Evolutionary conservation across 2,888 invertebrate species (phyloP), one percentile per base, ranked within the genome.

Genomic region (Adela reaumurella): DNA sequence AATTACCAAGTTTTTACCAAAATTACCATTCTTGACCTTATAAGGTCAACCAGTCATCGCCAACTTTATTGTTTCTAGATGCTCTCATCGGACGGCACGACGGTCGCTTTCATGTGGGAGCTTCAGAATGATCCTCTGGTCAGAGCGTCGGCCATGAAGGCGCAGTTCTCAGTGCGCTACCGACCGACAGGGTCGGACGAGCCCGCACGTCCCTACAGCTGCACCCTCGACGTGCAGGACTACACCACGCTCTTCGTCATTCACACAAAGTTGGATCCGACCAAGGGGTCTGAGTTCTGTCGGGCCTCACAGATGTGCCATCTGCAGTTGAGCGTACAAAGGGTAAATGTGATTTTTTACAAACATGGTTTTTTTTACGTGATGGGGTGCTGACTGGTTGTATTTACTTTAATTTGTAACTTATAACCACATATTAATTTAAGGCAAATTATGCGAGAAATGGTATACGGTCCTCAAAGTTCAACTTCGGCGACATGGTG

Each of bases 301-400:
- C 86, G 94, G 49, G 90, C 93, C 43, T 93, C 94, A 52, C 89
- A 90, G 54, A 89, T 94, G 63, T 95, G 95, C 68, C 90, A 89
- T 68, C 76, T 92, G 59, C 87, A 88, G 64, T 71, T 92, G 50
- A 86, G 83, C 55, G 87, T 93, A 44, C 86, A 84, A 54, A 83
- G 85, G 65, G 79, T 85, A 48, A 60, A 67, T 35, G 24, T 24
- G n/a, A n/a, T n/a, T n/a, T n/a, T n/a, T n/a, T n/a, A n/a, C n/a
- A n/a, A n/a, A n/a, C n/a, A n/a, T n/a, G n/a, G n/a, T n/a, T n/a
- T n/a, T n/a, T n/a, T n/a, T n/a, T n/a, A n/a, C n/a, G n/a, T n/a
- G n/a, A n/a, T n/a, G n/a, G n/a, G n/a, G n/a, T n/a, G n/a, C n/a
- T n/a, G n/a, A n/a, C n/a, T n/a, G n/a, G n/a, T n/a, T n/a, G n/a